Base-by-base conservation (phyloP, 2,797 vertebrate genomes). In the Hapalemur alaotrensis region DNA sequence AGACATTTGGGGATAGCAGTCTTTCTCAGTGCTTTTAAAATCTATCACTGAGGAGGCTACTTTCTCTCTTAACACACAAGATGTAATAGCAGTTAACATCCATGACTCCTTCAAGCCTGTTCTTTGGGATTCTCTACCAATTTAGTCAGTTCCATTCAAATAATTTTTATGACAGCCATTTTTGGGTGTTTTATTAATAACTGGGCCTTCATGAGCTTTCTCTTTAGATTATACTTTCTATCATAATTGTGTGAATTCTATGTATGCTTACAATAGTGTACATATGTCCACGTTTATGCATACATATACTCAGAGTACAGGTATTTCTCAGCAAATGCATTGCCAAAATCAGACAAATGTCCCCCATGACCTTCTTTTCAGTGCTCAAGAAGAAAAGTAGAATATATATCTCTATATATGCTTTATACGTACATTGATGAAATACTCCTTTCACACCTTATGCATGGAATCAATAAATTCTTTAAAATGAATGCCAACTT, bases 401-500 rank as follows among this genome's bases (percentile, higher is more conserved):
- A 88, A 90, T 17, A 30, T 5, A 30, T 28, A 43, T 15, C 17
- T n/a, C 1, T 65, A 4, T 30, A 46, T 73, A 69, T 69, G 35
- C 70, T 73, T 46, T 92, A 65, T n/a, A 35, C 35, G 85, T 41
- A 76, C 18, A 43, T 46, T 70, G 84, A 82, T 65, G 22, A 59
- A 89, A 43, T 54, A 67, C n/a, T 43, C 25, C 10, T 89, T 96
- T 18, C n/a, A 89, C 4, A 92, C 1, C 0, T 82, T 69, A 46
- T 50, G 46, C n/a, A 84, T 54, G 59, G 15, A 83, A 86, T 93
- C 61, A 82, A 92, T 81, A 88, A 20, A 48, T 65, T 93, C 70
- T 92, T 94, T 84, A 85, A 90, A 75, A 87, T 84, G 78, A 75
- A 75, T 83, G 32, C 38, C 81, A 86, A 72, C 50, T 63, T 93